A percentile compares a stretch with the other conserved stretches of the same genome.
These are phyloP conservation scores for Probaryconus sp. DNA, from an alignment of 1,140 invertebrate genomes.

Conservation along the genomic window DNA sequence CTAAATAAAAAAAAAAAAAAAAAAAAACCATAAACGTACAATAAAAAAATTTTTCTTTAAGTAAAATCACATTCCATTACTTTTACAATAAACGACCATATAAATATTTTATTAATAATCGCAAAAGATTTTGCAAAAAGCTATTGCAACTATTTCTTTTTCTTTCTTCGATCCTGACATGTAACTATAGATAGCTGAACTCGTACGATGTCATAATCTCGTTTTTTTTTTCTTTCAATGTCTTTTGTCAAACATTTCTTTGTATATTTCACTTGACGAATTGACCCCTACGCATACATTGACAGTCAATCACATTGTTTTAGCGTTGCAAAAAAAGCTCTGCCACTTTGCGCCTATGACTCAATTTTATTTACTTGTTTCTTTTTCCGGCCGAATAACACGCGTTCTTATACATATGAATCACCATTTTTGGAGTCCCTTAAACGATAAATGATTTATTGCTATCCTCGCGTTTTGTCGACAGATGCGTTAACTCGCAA, in stretches of 20 bases:
- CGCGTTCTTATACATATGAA: conserved; percentile 14
- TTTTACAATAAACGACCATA: no score
- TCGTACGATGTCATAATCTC: conserved; percentile 8
- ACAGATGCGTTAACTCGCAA: not conserved
- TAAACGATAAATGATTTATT: conserved; percentile 25
- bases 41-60: no score
- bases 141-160: no score
- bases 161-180: no score
- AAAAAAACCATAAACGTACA: no score
- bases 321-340: conserved; percentile 9
- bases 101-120: no score
- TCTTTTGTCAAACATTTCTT: conserved; percentile 4
- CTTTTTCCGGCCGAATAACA: conserved; percentile 5
- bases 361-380: conserved; percentile 15
- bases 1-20: no score
- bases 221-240: conserved; percentile 5
- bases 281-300: conserved; percentile 14
- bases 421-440: conserved; percentile 6
- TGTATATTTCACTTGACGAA: conserved; percentile 12
- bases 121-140: no score
- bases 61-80: no score
- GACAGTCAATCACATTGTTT: conserved; percentile 24
- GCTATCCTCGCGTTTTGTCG: not conserved
- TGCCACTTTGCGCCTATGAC: conserved; percentile 8
- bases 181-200: conserved; percentile 8